Conservation (phyloP, 2,888 invertebrate species). For the Drosophila testacea region DNA sequence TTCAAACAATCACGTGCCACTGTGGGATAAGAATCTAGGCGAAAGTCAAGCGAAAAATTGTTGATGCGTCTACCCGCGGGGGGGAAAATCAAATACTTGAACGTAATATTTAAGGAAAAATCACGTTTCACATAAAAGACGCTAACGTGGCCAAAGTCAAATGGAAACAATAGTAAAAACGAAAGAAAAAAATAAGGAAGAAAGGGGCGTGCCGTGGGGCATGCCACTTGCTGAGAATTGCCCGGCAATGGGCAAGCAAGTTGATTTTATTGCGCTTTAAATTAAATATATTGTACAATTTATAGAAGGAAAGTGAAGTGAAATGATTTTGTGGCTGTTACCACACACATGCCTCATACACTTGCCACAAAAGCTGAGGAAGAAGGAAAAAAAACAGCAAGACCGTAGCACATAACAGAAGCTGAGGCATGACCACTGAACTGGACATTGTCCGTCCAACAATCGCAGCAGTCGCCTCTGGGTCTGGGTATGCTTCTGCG, state of each 20-base stretch:
- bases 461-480: slow-evolving; percentile 44
- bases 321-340: slow-evolving; percentile 66
- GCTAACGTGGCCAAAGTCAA: slow-evolving; percentile 72
- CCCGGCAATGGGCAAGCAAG: slow-evolving; percentile 55
- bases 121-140: slow-evolving; percentile 76
- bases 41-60: slow-evolving; percentile 29
- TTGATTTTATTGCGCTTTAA: slow-evolving; percentile 80
- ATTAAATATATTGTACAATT: slow-evolving; percentile 78
- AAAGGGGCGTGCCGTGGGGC: slow-evolving; percentile 31
- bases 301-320: slow-evolving; percentile 73
- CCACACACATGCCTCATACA: slow-evolving; percentile 21
- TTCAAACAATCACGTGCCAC: slow-evolving; percentile 6
- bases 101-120: slow-evolving; percentile 71
- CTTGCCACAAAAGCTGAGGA: slow-evolving; percentile 2
- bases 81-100: slow-evolving; percentile 58
- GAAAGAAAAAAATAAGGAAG: background rate
- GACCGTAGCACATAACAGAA: slow-evolving; percentile 35
- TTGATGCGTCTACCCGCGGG: slow-evolving; percentile 33
- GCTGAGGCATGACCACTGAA: slow-evolving; percentile 69
- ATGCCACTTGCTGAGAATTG: slow-evolving; percentile 53
- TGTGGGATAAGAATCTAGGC: slow-evolving; percentile 31
- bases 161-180: slow-evolving; percentile 63
- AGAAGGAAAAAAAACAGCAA: slow-evolving; percentile 8
- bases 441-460: slow-evolving; percentile 60
- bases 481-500: slow-evolving; percentile 29